A percentile compares a stretch with the other conserved stretches of the same genome.
These are phyloP conservation scores for Aphaenogaster floridana DNA, from an alignment of 1,140 invertebrate species.

Conservation along the genomic window DNA sequence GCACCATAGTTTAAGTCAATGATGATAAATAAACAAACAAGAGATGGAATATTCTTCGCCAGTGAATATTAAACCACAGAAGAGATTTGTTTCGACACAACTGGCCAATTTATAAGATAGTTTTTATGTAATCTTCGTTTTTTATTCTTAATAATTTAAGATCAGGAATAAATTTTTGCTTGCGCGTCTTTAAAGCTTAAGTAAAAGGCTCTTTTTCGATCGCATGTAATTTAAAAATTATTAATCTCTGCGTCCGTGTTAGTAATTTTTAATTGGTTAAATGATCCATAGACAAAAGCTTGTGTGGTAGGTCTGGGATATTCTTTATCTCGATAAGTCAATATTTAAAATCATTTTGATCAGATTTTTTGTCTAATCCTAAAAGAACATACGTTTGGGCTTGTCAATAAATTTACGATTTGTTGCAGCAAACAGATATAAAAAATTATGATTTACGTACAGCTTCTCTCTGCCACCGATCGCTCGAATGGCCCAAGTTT, in stretches of 20 bases:
- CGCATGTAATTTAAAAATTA: not conserved
- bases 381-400: not conserved
- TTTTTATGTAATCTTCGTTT: not conserved
- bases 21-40: too few relatives aligned
- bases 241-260: not conserved
- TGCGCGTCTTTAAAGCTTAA: not conserved
- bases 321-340: not conserved
- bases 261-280: not conserved
- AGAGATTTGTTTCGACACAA: too few relatives aligned
- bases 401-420: constrained; percentile 26
- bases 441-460: constrained; percentile 40
- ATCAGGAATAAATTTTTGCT: not conserved
- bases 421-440: constrained; percentile 5
- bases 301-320: constrained; percentile 5
- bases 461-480: not conserved
- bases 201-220: not conserved
- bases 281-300: not conserved
- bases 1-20: too few relatives aligned
- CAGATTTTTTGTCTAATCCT: not conserved
- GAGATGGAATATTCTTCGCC: too few relatives aligned
- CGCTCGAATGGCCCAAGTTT: constrained; percentile 14
- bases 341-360: not conserved
- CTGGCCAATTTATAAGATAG: not conserved
- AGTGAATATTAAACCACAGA: too few relatives aligned
- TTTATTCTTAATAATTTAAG: not conserved